These are phyloP conservation scores for Morpho helenor DNA, from an alignment of 2,888 invertebrate species.

Conservation along the genomic window DNA sequence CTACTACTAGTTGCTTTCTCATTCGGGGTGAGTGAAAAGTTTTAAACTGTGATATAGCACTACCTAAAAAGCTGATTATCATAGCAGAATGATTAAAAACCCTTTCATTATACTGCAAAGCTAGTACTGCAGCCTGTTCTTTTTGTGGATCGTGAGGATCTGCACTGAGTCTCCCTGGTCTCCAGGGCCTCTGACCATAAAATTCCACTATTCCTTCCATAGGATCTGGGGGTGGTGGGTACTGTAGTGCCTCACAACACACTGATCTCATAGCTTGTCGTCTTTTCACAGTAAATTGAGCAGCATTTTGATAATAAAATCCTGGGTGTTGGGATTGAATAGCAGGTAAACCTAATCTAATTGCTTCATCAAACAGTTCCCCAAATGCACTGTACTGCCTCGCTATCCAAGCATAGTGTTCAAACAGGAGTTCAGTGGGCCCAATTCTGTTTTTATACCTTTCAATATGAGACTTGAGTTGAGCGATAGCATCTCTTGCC, in stretches of 20 bases:
- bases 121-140: slow-evolving; percentile 88
- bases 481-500: slow-evolving; percentile 96
- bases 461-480: slow-evolving; percentile 95
- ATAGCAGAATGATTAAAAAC: slow-evolving; percentile 87
- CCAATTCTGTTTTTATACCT: slow-evolving; percentile 91
- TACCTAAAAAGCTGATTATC: slow-evolving; percentile 91
- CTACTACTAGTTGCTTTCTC: slow-evolving; percentile 92
- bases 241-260: slow-evolving; percentile 77
- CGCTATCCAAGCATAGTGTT: slow-evolving; percentile 97
- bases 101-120: slow-evolving; percentile 90
- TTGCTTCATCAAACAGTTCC: slow-evolving; percentile 97
- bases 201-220: slow-evolving; percentile 83
- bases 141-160: slow-evolving; percentile 90
- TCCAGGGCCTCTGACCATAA: slow-evolving; percentile 97
- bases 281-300: slow-evolving; percentile 89
- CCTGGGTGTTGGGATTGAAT: slow-evolving; percentile 98
- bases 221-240: slow-evolving; percentile 67
- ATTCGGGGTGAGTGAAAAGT: slow-evolving; percentile 96
- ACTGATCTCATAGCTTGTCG: slow-evolving; percentile 87
- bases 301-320: slow-evolving; percentile 96
- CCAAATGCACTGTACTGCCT: slow-evolving; percentile 95
- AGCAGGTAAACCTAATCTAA: slow-evolving; percentile 93
- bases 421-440: slow-evolving; percentile 91
- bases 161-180: slow-evolving; percentile 85
- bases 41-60: slow-evolving; percentile 96